Conservation (phyloP, 2,113 vertebrate genomes). For the Alaudala cheleensis region DNA sequence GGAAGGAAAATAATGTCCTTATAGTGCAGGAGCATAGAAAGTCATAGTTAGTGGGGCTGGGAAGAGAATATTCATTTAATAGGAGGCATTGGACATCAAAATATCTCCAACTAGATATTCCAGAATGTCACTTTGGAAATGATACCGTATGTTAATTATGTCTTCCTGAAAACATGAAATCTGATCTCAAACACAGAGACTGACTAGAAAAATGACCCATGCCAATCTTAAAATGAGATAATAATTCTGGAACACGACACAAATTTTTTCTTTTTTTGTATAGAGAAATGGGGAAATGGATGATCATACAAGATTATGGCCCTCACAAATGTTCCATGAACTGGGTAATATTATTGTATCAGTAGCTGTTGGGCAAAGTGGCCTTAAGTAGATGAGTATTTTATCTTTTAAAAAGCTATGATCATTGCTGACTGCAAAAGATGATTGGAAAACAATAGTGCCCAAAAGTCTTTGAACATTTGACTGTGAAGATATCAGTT, state of each 20-base stretch:
- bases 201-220: background rate
- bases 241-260: background rate
- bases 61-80: background rate
- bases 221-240: background rate
- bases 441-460: background rate
- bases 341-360: background rate
- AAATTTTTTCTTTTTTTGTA: background rate
- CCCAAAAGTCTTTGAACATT: background rate
- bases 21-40: background rate
- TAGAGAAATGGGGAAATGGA: background rate
- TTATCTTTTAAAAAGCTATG: background rate
- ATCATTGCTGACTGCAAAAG: background rate
- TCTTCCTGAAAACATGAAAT: background rate
- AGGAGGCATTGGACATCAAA: background rate
- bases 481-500: background rate
- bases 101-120: background rate
- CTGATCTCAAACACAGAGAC: background rate
- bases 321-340: background rate
- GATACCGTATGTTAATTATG: fast-evolving
- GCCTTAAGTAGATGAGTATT: background rate
- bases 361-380: background rate
- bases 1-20: background rate
- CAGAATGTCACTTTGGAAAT: background rate
- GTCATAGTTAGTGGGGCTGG: background rate
- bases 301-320: background rate